Base-by-base conservation (phyloP, 2,888 invertebrate species). In the Horisme vitalbata region DNA sequence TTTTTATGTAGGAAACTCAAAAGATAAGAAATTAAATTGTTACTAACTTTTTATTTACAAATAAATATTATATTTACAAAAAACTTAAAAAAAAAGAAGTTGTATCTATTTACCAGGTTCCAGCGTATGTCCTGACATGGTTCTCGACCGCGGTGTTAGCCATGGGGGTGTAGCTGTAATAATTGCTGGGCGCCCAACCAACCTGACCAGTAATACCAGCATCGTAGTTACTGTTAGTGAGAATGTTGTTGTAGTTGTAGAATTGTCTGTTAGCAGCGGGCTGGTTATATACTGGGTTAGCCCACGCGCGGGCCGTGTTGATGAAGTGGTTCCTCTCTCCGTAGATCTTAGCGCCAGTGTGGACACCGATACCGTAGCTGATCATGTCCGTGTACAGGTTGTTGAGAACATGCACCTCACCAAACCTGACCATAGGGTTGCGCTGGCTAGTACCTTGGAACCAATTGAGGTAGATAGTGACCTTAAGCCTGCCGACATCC, bases 401-500 rank as follows among this genome's bases (percentile, higher is more conserved):
- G 32, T 51, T 51, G 2, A 46, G 30, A 6, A 51, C 23, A 24
- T 51, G 51, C 1, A 51, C 51, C 4, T 23, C 12, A 15, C 51
- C 51, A n/a, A 24, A 51, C 15, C 51, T 35, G 10, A 51, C 43
- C 43, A 34, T 43, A 1, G 51, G 51, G 31, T 39, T 46, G 11
- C 51, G 43, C 20, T 51, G 51, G n/a, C 4, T 5, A 5, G 38
- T 35, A 4, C 41, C 51, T 11, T 23, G 34, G 43, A 46, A 51
- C 46, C 46, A 46, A 43, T 51, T 51, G 6, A 35, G 43, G 32
- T 46, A 46, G 9, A 51, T 0, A n/a, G 46, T 43, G 4, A 32
- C 18, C 11, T 18, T 38, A 7, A 51, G 20, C 20, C 43, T 46
- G 1, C 46, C 46, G 8, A 4, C 35, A 10, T 51, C 51, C 8